Conservation (phyloP, 2,113 vertebrate genomes). For the Zootoca vivipara region DNA sequence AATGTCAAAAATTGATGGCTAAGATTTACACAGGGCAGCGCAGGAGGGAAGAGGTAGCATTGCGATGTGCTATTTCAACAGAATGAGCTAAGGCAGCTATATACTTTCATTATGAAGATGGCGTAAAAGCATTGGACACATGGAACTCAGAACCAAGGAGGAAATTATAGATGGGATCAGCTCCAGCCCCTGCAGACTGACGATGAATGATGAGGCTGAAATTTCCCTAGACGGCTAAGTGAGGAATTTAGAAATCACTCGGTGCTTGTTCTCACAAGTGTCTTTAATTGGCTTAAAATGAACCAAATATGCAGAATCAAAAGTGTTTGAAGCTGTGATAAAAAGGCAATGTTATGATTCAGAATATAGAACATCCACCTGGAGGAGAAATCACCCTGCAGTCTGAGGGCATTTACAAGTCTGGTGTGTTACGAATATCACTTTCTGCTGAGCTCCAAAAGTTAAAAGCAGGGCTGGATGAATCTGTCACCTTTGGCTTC, state of each 20-base stretch:
- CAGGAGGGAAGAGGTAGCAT: neutral
- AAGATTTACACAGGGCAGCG: constrained; percentile 4
- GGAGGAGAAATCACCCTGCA: neutral
- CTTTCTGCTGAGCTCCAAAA: neutral
- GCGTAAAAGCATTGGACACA: neutral
- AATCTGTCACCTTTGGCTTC: neutral
- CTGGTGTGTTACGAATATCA: neutral
- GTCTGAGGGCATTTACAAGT: neutral
- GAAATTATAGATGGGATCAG: neutral
- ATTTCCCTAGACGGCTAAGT: constrained; percentile 10
- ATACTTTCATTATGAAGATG: constrained; percentile 15
- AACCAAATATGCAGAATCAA: constrained; percentile 19
- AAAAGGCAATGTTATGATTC: neutral
- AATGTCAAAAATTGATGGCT: constrained; percentile 20
- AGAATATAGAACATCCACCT: constrained; percentile 12
- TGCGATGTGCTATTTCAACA: neutral
- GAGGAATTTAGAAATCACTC: constrained; percentile 31
- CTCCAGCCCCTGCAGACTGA: neutral
- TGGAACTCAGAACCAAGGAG: neutral
- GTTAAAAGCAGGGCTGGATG: neutral
- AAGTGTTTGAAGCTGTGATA: neutral
- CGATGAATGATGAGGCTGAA: constrained; percentile 18
- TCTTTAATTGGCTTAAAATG: constrained; percentile 17
- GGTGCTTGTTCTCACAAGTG: constrained; percentile 23
- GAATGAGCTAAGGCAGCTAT: constrained; percentile 8